These are phyloP conservation scores for Littorina saxatilis DNA, from an alignment of 1,140 invertebrate genomes.

Conservation along the genomic window DNA sequence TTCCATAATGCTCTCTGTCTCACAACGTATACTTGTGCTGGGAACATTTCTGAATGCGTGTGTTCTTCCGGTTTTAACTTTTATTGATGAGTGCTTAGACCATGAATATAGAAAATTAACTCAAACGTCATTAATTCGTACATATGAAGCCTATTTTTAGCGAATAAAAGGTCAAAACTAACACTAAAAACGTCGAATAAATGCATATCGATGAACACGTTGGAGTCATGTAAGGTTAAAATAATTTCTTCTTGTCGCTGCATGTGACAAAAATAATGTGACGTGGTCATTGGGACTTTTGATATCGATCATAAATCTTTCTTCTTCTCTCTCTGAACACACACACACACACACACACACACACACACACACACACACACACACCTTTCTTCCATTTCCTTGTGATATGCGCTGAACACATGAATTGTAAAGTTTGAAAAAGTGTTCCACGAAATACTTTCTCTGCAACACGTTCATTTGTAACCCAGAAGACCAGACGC, in stretches of 20 bases:
- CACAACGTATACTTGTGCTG: too few species aligned
- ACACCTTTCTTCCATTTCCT: neutral
- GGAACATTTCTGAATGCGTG: neutral
- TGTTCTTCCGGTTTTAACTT: neutral
- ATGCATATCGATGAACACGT: neutral
- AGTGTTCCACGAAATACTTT: too few species aligned
- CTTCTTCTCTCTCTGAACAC: neutral
- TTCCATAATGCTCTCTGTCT: neutral
- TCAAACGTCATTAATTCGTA: neutral
- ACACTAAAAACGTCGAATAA: neutral
- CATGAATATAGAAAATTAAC: neutral
- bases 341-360: conserved; percentile 20
- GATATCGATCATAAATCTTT: neutral
- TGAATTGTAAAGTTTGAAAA: too few species aligned
- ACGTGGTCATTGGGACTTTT: neutral
- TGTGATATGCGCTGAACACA: too few species aligned
- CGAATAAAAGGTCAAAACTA: too few species aligned
- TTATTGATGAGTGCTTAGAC: too few species aligned
- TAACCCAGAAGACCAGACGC: too few species aligned
- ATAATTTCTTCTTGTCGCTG: neutral
- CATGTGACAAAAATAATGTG: neutral
- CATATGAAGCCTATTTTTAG: neutral
- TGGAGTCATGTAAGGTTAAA: neutral
- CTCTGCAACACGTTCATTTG: too few species aligned
- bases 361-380: conserved; percentile 10